phyloP scores from a whole-genome alignment of 2,888 invertebrate genomes.

The Sabellastarte sp. region DNA sequence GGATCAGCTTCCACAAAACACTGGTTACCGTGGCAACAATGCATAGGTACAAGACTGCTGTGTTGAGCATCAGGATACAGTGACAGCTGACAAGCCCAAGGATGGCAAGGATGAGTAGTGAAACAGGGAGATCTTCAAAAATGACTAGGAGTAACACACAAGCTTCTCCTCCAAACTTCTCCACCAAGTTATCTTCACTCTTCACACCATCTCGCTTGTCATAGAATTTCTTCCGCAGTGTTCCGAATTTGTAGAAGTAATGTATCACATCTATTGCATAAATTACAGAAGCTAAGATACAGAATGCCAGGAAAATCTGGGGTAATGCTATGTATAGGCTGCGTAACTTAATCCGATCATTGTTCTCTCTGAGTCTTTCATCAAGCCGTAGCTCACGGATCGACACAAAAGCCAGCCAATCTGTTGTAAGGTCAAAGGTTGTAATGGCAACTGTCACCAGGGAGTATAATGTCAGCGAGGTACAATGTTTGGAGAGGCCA shows the following conservation, averaged over 20 bases:
- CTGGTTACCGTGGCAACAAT: not conserved
- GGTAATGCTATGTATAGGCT: not conserved
- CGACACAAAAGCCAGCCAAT: not conserved
- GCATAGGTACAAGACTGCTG: not conserved
- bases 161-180: not conserved
- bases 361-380: not conserved
- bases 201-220: not conserved
- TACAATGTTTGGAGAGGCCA: not conserved
- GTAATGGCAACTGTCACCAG: not conserved
- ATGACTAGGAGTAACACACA: not conserved
- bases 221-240: not conserved
- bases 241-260: not conserved
- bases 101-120: not conserved
- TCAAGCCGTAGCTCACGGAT: not conserved
- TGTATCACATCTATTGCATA: not conserved
- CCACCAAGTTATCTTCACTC: not conserved
- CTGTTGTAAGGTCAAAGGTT: not conserved
- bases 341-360: not conserved
- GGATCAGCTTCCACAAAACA: not conserved
- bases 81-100: not conserved
- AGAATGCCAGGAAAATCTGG: not conserved
- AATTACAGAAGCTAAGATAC: not conserved
- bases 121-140: not conserved
- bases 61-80: not conserved
- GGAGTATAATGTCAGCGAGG: not conserved